phyloP scores from a whole-genome alignment of 1,140 invertebrate genomes.

The Halictus rubicundus region DNA sequence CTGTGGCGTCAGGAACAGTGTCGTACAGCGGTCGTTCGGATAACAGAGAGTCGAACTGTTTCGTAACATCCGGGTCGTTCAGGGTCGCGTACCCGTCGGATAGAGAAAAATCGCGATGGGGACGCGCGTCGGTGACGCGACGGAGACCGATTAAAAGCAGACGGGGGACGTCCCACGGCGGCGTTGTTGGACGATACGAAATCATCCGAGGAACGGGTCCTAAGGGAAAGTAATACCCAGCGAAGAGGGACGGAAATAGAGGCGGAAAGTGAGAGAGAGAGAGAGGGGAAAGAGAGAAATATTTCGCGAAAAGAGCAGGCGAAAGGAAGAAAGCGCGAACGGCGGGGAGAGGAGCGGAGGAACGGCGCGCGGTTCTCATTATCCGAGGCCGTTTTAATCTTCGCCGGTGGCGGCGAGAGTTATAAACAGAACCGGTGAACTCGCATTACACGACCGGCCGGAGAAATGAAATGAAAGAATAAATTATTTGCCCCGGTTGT shows the following conservation, averaged over 20 bases:
- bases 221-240: constrained; percentile 47
- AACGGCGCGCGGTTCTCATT: constrained; percentile 66
- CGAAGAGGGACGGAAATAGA: constrained; percentile 13
- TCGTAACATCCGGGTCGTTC: neutral
- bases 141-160: constrained; percentile 2
- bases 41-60: neutral
- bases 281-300: neutral
- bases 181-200: constrained; percentile 3
- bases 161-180: neutral
- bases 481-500: constrained; percentile 61
- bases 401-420: constrained; percentile 62
- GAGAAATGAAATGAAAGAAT: constrained; percentile 69
- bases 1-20: neutral
- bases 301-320: neutral
- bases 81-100: neutral
- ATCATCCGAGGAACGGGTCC: constrained; percentile 36
- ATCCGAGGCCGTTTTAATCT: constrained; percentile 71
- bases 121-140: neutral
- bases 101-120: neutral
- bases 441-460: constrained; percentile 38
- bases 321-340: constrained; percentile 34
- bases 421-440: constrained; percentile 61
- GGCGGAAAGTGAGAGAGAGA: neutral
- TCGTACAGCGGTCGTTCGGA: neutral
- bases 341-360: constrained; percentile 11